These are phyloP conservation scores for Parochlus steinenii DNA, from an alignment of 2,888 invertebrate genomes.

Conservation along the genomic window DNA sequence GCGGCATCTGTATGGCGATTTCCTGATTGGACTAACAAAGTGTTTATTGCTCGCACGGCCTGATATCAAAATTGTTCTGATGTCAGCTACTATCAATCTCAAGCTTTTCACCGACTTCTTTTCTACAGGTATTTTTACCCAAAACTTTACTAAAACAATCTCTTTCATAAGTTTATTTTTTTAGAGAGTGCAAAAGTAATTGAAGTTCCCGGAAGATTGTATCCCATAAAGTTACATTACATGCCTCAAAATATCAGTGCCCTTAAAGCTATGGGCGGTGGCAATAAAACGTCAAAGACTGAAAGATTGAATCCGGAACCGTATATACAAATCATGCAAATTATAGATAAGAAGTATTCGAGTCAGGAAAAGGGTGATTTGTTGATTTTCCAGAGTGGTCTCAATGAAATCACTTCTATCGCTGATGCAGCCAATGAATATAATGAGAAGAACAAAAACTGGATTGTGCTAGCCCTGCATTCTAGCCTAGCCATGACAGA, in stretches of 20 bases:
- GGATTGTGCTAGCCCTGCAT: slow-evolving; percentile 89
- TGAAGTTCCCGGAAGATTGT: slow-evolving; percentile 91
- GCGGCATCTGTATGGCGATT: slow-evolving; percentile 87
- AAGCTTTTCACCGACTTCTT: slow-evolving; percentile 87
- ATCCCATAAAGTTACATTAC: slow-evolving; percentile 82
- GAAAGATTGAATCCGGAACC: slow-evolving; percentile 83
- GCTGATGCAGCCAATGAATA: slow-evolving; percentile 77
- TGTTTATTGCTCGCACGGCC: slow-evolving; percentile 66
- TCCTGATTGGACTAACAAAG: slow-evolving; percentile 84
- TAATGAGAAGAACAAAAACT: slow-evolving; percentile 53
- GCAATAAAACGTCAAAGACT: slow-evolving; percentile 35
- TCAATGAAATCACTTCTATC: slow-evolving; percentile 78
- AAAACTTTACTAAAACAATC: too few species aligned
- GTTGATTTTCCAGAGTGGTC: slow-evolving; percentile 86
- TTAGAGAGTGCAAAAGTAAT: slow-evolving; percentile 65
- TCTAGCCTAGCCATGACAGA: slow-evolving; percentile 83
- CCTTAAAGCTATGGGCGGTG: slow-evolving; percentile 24
- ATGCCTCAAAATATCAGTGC: slow-evolving; percentile 44
- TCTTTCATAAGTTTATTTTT: too few species aligned
- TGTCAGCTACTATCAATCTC: slow-evolving; percentile 98
- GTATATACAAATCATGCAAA: slow-evolving; percentile 78
- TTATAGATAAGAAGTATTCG: slow-evolving; percentile 81
- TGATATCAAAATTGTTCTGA: slow-evolving; percentile 79
- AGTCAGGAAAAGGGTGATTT: slow-evolving; percentile 82
- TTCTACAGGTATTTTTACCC: too few species aligned